Conservation (phyloP, 92 coral and sea anemone genomes). For the Heteractis magnifica region DNA sequence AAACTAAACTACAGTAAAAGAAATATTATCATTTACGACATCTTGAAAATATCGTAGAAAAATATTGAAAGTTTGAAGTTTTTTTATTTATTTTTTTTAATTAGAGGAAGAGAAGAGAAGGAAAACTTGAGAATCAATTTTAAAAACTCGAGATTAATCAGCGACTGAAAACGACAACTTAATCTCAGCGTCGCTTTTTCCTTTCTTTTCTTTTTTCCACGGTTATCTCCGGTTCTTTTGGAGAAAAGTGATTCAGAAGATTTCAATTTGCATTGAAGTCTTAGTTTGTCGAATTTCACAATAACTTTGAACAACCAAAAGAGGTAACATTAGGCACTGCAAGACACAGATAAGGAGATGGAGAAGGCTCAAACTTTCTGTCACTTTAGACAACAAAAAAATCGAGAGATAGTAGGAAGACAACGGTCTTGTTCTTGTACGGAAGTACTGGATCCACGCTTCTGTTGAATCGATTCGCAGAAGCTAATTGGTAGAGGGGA, state of each 20-base stretch:
- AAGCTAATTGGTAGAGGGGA: neutral
- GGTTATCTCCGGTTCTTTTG: slow-evolving; percentile 30
- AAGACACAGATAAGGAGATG: neutral
- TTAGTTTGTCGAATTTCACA: neutral
- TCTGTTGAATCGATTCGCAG: neutral
- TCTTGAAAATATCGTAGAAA: neutral
- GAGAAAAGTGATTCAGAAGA: neutral
- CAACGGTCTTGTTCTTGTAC: neutral
- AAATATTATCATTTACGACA: neutral
- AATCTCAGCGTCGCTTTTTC: neutral
- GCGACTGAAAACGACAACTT: neutral
- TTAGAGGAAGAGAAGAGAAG: too few species aligned
- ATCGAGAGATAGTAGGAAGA: neutral
- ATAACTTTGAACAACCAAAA: neutral
- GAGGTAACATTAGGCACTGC: neutral
- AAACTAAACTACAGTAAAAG: neutral
- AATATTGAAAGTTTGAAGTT: too few species aligned
- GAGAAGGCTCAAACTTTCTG: neutral
- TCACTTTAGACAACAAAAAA: slow-evolving; percentile 3
- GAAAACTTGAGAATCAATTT: too few species aligned
- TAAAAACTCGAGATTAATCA: neutral
- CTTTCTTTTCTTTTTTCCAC: neutral
- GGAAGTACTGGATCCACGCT: neutral
- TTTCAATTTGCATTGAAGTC: slow-evolving; percentile 12
- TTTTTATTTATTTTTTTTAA: too few species aligned